Evolutionary conservation across 2,888 invertebrate species (phyloP).

Genomic region (Cephus nigrinus): DNA sequence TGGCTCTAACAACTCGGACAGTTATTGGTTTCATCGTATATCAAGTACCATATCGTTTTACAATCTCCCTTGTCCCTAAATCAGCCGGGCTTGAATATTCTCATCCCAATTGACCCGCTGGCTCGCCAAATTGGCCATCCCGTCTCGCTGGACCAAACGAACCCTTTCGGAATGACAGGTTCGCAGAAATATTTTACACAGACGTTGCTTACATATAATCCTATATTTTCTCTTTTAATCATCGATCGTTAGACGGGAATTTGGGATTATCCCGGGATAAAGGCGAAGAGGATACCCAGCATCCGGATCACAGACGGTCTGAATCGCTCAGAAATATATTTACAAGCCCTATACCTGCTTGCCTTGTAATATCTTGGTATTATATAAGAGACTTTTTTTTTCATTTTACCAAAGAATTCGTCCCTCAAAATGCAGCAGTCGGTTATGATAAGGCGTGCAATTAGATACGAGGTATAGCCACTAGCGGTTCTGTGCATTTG

Average conservation of each 20-base stretch:
- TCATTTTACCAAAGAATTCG: neutral
- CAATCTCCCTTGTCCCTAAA: conserved; percentile 13
- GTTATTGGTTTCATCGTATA: conserved; percentile 17
- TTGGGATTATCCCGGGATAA: neutral
- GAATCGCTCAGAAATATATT: neutral
- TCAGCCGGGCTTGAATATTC: conserved; percentile 2
- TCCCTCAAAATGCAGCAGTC: too few relatives aligned
- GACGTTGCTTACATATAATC: neutral
- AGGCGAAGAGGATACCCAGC: neutral
- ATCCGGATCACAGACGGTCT: neutral
- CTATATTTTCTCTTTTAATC: neutral
- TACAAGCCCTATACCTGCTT: neutral
- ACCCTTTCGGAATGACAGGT: neutral
- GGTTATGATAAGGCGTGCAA: neutral
- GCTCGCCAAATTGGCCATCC: neutral
- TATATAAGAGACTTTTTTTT: neutral
- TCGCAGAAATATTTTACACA: neutral
- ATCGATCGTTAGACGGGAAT: neutral
- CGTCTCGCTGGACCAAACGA: neutral
- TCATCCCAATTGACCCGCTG: conserved; percentile 1
- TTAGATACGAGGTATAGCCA: too few relatives aligned
- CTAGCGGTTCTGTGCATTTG: too few relatives aligned
- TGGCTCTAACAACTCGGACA: conserved; percentile 8
- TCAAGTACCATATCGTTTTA: conserved; percentile 11
- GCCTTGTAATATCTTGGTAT: neutral